phyloP scores from a whole-genome alignment of 1,140 invertebrate species.

The Plodia interpunctella region DNA sequence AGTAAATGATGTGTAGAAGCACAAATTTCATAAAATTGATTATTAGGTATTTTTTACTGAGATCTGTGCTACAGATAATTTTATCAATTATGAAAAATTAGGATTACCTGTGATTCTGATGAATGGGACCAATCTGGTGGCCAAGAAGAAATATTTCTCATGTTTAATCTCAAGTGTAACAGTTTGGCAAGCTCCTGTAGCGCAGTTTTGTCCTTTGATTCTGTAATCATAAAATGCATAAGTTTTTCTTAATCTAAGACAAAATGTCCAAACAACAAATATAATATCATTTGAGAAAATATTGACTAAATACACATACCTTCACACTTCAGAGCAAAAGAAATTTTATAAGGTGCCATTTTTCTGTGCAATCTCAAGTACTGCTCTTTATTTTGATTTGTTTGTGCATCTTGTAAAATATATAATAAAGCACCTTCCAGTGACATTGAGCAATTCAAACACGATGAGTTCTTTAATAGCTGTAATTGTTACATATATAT shows the following conservation, averaged over 20 bases:
- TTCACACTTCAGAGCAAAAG: constrained; percentile 74
- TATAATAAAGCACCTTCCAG: constrained; percentile 79
- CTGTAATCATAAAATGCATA: constrained; percentile 20
- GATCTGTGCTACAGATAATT: no score
- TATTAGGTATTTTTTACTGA: no score
- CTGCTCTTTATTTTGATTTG: constrained; percentile 42
- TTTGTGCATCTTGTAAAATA: constrained; percentile 79
- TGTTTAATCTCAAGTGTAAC: constrained; percentile 72
- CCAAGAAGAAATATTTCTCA: constrained; percentile 68
- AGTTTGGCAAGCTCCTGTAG: constrained; percentile 75
- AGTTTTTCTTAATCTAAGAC: no score
- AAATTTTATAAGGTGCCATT: constrained; percentile 85
- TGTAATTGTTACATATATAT: not conserved
- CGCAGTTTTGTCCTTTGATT: constrained; percentile 42
- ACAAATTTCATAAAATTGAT: no score
- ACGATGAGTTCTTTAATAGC: constrained; percentile 9
- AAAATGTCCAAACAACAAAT: no score
- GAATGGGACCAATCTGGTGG: constrained; percentile 37
- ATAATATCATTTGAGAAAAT: not conserved
- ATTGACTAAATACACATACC: constrained; percentile 38
- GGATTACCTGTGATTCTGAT: constrained; percentile 34
- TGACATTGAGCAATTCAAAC: constrained; percentile 75
- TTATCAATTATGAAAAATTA: no score
- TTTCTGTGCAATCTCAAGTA: constrained; percentile 82
- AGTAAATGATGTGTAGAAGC: no score